Conservation (phyloP, 2,888 invertebrate genomes). For the Sinopyrophorus schimmeli region DNA sequence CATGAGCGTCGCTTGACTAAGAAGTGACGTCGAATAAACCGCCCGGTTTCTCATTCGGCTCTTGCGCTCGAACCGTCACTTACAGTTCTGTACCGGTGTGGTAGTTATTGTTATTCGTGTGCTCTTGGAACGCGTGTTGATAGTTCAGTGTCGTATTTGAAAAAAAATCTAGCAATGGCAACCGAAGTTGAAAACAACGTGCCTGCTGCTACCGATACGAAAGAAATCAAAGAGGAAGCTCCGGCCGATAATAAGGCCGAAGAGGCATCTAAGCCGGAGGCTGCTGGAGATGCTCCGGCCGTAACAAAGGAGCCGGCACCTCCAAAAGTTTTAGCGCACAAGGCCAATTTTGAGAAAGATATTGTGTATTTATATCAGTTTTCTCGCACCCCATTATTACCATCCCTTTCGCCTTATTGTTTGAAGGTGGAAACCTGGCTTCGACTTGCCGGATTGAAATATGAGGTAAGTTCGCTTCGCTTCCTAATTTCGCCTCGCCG, state of each 20-base stretch:
- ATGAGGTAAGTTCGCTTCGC: slow-evolving; percentile 73
- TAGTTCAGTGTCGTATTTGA: slow-evolving; percentile 35
- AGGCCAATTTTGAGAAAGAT: slow-evolving; percentile 88
- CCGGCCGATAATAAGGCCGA: slow-evolving; percentile 58
- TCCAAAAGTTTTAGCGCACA: slow-evolving; percentile 82
- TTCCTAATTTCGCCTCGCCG: no score
- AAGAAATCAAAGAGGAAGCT: slow-evolving; percentile 58
- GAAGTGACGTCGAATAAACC: slow-evolving; percentile 37
- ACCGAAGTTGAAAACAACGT: slow-evolving; percentile 76
- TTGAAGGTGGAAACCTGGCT: slow-evolving; percentile 97
- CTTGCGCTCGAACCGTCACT: slow-evolving; percentile 29
- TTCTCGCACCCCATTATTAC: slow-evolving; percentile 85
- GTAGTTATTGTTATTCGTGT: slow-evolving; percentile 31
- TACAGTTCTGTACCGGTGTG: slow-evolving; percentile 36
- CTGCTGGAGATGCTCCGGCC: slow-evolving; percentile 56
- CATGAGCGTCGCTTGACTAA: slow-evolving; percentile 38
- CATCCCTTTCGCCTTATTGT: slow-evolving; percentile 90
- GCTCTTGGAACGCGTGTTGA: slow-evolving; percentile 33
- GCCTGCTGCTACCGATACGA: slow-evolving; percentile 62
- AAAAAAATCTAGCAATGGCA: slow-evolving; percentile 62
- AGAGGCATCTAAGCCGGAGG: slow-evolving; percentile 56
- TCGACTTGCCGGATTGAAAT: slow-evolving; percentile 86
- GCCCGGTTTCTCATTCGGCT: slow-evolving; percentile 33
- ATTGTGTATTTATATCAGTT: slow-evolving; percentile 94
- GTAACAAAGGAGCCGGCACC: slow-evolving; percentile 67